Conservation (phyloP, 2,888 invertebrate genomes). For the Digitonthophagus gazella region DNA sequence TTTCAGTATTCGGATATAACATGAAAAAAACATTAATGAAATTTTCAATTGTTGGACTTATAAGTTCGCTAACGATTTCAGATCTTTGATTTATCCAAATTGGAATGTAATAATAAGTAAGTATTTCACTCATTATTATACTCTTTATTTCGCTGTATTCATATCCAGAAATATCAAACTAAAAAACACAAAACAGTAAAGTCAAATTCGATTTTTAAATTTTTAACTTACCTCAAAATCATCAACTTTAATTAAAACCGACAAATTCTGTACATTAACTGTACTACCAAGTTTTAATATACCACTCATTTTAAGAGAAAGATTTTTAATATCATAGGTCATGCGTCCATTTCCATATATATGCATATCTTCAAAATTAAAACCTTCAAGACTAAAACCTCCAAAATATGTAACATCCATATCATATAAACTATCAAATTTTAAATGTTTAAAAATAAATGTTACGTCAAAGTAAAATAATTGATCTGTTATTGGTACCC, state of each 20-base stretch:
- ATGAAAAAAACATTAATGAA: slow-evolving; percentile 15
- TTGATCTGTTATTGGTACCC: slow-evolving; percentile 6
- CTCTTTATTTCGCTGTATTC: slow-evolving; percentile 29
- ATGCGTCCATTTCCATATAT: slow-evolving; percentile 24
- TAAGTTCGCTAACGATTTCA: slow-evolving; percentile 16
- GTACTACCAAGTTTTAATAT: no score
- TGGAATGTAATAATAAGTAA: slow-evolving; percentile 23
- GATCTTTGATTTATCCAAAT: slow-evolving; percentile 19
- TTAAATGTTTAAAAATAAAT: slow-evolving; percentile 18
- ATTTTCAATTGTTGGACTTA: slow-evolving; percentile 23
- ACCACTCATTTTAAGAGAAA: neutral
- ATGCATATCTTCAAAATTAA: no score
- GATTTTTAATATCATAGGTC: neutral
- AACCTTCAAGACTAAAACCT: no score
- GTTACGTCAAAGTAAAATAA: slow-evolving; percentile 16
- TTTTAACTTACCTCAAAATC: slow-evolving; percentile 19
- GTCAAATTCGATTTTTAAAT: no score
- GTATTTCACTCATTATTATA: slow-evolving; percentile 23
- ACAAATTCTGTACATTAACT: slow-evolving; percentile 8
- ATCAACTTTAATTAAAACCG: slow-evolving; percentile 15
- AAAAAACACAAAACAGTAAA: slow-evolving; percentile 7
- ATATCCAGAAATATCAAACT: slow-evolving; percentile 29
- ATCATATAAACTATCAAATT: slow-evolving; percentile 19
- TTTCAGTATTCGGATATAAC: no score
- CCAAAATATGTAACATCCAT: slow-evolving; percentile 16